Evolutionary conservation across 2,113 vertebrate species (phyloP), one percentile per base, ranked within the genome.

Genomic region (Cettia cetti): DNA sequence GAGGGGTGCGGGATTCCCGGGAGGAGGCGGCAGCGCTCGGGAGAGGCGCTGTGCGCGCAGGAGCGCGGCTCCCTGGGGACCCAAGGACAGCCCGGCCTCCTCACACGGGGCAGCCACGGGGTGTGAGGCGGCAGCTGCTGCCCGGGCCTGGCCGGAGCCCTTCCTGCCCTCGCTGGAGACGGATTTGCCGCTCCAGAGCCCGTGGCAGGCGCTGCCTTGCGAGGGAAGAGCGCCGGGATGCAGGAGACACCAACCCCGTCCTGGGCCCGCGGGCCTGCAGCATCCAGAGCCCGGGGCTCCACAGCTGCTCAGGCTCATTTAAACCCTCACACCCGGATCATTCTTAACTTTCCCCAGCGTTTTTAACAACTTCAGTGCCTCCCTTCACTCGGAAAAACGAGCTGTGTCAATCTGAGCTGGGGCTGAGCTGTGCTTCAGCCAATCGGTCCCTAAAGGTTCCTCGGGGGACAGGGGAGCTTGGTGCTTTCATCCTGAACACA

Each of bases 101-200:
- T 26, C 6, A 0, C 21, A 30, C 15, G 1, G 2, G 9, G 6
- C 57, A 17, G 49, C 63, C 4, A 11, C 5, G 11, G 82, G 45
- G 53, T 21, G 68, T 4, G 64, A 5, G 5, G 69, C 0, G 11
- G 95, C 82, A 82, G 91, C 91, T 28, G 82, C 78, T 16, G 69
- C 74, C 79, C 5, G 11, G 50, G 74, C 82, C 74, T 19, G 3
- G 0, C 45, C 7, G 3, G 24, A 24, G 68, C 85, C 82, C 50
- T 65, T 52, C 59, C 57, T 1, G 16, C 50, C 28, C 82, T 66
- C 24, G 0, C 39, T 3, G 0, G 27, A 59, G 56, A 3, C 0
- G 1, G 42, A 94, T 76, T 88, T 28, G 10, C 66, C 0, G 1
- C 71, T 52, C 83, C 83, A 47, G 83, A 86, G 90, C 76, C 28